Evolutionary conservation across 2,113 vertebrate genomes (phyloP).

Genomic region (Lota lota): DNA sequence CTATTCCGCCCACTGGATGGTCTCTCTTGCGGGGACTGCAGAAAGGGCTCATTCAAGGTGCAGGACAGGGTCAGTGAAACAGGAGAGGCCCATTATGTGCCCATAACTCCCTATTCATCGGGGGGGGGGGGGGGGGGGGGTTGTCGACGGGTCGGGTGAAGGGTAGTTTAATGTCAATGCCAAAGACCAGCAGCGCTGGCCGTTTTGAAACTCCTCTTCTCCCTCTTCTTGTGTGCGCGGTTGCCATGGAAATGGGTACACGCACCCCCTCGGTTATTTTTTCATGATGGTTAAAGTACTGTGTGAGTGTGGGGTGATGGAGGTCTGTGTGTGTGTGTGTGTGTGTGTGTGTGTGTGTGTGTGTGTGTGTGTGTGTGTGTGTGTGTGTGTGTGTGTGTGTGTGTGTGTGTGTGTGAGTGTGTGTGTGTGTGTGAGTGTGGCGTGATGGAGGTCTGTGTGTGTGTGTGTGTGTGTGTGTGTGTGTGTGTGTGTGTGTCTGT

Average conservation of each 20-base stretch:
- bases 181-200: slow-evolving; percentile 35
- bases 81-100: slow-evolving; percentile 65
- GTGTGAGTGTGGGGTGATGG: slow-evolving; percentile 46
- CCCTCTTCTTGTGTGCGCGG: slow-evolving; percentile 20
- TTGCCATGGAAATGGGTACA: slow-evolving; percentile 51
- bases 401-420: too few species aligned
- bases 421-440: too few species aligned
- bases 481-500: too few species aligned
- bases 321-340: slow-evolving; percentile 27
- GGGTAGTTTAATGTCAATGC: slow-evolving; percentile 44
- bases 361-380: too few species aligned
- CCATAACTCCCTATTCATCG: slow-evolving; percentile 60
- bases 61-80: slow-evolving; percentile 50
- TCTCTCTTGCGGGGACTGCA: slow-evolving; percentile 49
- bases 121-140: slow-evolving; percentile 35
- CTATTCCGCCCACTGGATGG: slow-evolving; percentile 58
- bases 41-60: slow-evolving; percentile 59
- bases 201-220: slow-evolving; percentile 2
- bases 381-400: too few species aligned
- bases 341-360: not conserved
- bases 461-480: too few species aligned
- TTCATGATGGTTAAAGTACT: slow-evolving; percentile 10
- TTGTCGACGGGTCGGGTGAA: slow-evolving; percentile 35
- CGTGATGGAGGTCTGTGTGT: too few species aligned
- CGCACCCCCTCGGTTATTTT: slow-evolving; percentile 7